Percentiles rank a stretch among this genome's conserved stretches.
Conservation (phyloP, 2,888 invertebrate genomes). For the Parnassius apollo region DNA sequence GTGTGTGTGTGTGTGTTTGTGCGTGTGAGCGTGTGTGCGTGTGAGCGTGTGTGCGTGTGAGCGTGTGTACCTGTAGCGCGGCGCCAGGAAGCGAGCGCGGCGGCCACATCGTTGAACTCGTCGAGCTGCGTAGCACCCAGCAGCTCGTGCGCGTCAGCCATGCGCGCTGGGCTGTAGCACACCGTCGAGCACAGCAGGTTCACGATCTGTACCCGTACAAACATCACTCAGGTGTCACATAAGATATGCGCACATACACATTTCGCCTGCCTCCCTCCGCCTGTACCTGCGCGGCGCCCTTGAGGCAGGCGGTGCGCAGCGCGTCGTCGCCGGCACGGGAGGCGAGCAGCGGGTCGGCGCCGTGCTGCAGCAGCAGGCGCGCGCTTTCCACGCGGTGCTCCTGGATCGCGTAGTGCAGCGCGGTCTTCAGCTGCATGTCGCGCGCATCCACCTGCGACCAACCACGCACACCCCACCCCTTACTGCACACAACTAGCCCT, state of each 20-base stretch:
- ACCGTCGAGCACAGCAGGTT: constrained; percentile 84
- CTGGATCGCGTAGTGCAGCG: constrained; percentile 95
- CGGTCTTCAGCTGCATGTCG: constrained; percentile 94
- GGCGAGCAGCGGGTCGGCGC: constrained; percentile 88
- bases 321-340: constrained; percentile 94
- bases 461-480: too few relatives aligned
- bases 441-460: constrained; percentile 86
- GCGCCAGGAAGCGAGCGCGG: constrained; percentile 89
- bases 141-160: constrained; percentile 93
- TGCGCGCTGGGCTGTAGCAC: constrained; percentile 83
- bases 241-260: too few relatives aligned
- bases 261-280: too few relatives aligned
- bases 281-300: constrained; percentile 79
- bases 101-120: constrained; percentile 89
- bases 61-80: constrained; percentile 77
- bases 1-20: not conserved
- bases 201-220: constrained; percentile 75
- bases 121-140: constrained; percentile 93
- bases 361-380: constrained; percentile 87
- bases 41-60: not conserved
- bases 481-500: too few relatives aligned
- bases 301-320: constrained; percentile 91
- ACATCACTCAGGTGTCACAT: too few relatives aligned
- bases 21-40: not conserved
- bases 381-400: constrained; percentile 91